These are phyloP conservation scores for Hipposideros armiger DNA, from an alignment of 2,113 vertebrate species.

Conservation along the genomic window DNA sequence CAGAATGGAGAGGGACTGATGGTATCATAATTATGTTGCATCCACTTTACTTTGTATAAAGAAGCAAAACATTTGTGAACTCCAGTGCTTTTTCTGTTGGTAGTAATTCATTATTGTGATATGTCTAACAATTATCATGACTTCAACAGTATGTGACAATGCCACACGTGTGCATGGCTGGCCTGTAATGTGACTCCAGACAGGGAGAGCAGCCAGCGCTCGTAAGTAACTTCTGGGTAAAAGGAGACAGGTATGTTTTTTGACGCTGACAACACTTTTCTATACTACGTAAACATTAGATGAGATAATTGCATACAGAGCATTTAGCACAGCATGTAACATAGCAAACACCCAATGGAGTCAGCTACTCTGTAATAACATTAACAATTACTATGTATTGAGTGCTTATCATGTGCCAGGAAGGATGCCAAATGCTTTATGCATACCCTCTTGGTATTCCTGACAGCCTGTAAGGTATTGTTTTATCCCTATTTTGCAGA, in stretches of 20 bases:
- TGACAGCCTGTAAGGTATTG: background rate
- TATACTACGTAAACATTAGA: conserved; percentile 60
- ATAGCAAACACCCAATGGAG: conserved; percentile 57
- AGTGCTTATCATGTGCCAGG: conserved; percentile 68
- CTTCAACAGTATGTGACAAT: background rate
- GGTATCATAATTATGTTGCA: background rate
- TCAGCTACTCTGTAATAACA: conserved; percentile 39
- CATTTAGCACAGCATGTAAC: conserved; percentile 56
- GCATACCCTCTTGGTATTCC: background rate
- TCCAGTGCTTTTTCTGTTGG: background rate
- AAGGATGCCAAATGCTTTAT: conserved; percentile 66
- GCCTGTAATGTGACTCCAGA: background rate
- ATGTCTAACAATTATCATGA: background rate
- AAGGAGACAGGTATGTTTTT: background rate
- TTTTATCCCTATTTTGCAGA: background rate
- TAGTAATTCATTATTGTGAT: background rate
- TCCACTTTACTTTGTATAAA: background rate
- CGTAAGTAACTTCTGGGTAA: conserved; percentile 10
- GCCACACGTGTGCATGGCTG: background rate
- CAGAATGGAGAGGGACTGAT: background rate
- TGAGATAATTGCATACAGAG: conserved; percentile 65
- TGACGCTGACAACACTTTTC: background rate
- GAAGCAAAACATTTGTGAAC: background rate
- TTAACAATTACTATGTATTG: conserved; percentile 75
- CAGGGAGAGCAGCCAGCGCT: background rate